Evolutionary conservation across 2,888 invertebrate species (phyloP), one percentile per base, ranked within the genome.

Genomic region (Erynnis tages): DNA sequence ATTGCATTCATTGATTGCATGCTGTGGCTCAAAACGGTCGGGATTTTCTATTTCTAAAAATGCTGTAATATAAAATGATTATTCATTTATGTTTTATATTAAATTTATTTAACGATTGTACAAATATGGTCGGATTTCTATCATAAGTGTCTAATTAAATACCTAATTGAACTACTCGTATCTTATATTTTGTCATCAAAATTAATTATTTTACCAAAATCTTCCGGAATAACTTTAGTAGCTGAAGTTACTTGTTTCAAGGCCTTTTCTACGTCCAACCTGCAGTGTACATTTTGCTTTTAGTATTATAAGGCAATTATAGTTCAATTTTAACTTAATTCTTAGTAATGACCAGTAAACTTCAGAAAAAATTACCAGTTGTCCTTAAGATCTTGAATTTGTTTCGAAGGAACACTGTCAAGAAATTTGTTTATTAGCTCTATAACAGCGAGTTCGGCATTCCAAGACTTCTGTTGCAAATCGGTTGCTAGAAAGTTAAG

Each of bases 401-500:
- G 91, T 55, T 90, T 91, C 55, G 91, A 91, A 55, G 85, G 91
- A 46, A 93, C 91, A 23, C 92, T 90, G 19, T 90, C 90, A 54
- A 96, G 83, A 66, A 96, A 96, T 79, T 94, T 94, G 60, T 95
- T 91, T 17, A 96, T 93, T 23, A 97, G 89, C 62, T 94, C 94
- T 32, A 94, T 92, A 0, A 94, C 95, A 19, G 95, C 93, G 56
- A 92, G 91, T 80, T 96, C 96, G 17, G 94, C 93, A 56, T 87
- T 89, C 74, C 76, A 83, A 0, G 88, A 89, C 54, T 86, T 87
- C 53, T 81, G 77, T 59, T 90, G 89, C 38, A 89, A 66, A 11
- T 86, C 86, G 7, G 56, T 54, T 1, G 82, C 89, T 89, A 45
- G 5, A 64, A 65, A 2, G 43, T n/a, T n/a, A n/a, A n/a, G n/a